Conservation (phyloP, 1,140 invertebrate species). For the Philopotamus ludificatus region DNA sequence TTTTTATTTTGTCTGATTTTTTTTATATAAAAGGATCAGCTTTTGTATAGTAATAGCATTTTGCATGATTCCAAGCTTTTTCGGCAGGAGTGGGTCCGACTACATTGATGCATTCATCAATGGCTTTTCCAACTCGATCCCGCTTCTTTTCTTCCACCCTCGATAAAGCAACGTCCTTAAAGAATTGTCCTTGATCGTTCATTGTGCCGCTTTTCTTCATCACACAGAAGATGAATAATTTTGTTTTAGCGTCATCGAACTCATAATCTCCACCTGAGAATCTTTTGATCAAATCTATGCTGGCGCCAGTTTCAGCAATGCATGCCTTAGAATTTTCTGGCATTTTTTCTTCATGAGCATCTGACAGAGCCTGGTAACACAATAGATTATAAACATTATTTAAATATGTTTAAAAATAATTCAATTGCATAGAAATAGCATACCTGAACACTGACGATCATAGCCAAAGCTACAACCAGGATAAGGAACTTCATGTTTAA, state of each 20-base stretch:
- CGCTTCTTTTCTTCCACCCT: slow-evolving; percentile 5
- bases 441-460: slow-evolving; percentile 14
- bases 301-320: slow-evolving; percentile 13
- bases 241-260: slow-evolving; percentile 17
- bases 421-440: too few relatives aligned
- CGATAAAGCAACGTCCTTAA: slow-evolving; percentile 24
- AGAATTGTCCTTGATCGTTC: slow-evolving; percentile 17
- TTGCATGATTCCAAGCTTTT: slow-evolving; percentile 21
- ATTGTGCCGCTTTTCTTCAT: slow-evolving; percentile 18
- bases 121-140: slow-evolving; percentile 22
- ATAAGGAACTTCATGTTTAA: slow-evolving; percentile 16
- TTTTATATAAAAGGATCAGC: too few relatives aligned
- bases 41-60: slow-evolving; percentile 25
- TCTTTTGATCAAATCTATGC: slow-evolving; percentile 17
- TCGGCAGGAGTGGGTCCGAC: slow-evolving; percentile 8
- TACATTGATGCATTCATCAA: slow-evolving; percentile 19
- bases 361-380: slow-evolving; percentile 26
- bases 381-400: too few relatives aligned
- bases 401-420: background rate
- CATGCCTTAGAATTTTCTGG: slow-evolving; percentile 5
- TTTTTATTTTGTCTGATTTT: too few relatives aligned
- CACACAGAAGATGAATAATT: slow-evolving; percentile 23
- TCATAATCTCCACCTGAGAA: slow-evolving; percentile 15
- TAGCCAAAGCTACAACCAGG: background rate
- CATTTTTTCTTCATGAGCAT: slow-evolving; percentile 14